These are phyloP conservation scores for Mirza zaza DNA, from an alignment of 2,113 vertebrate genomes.

Conservation along the genomic window DNA sequence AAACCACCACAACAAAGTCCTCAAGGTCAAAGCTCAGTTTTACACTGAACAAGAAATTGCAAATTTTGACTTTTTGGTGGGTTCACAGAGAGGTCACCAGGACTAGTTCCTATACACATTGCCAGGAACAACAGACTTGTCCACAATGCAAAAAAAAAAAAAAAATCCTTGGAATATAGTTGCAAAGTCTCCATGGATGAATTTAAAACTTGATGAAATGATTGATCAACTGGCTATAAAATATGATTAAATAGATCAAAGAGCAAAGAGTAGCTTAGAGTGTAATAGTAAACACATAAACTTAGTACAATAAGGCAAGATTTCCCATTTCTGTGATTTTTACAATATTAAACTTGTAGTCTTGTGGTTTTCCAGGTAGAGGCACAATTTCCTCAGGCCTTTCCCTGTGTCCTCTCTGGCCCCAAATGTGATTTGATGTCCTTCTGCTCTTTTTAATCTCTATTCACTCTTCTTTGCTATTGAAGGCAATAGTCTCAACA, in stretches of 20 bases:
- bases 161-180: slow-evolving; percentile 48
- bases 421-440: background rate
- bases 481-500: background rate
- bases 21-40: slow-evolving; percentile 76
- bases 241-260: slow-evolving; percentile 56
- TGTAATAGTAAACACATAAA: background rate
- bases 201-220: slow-evolving; percentile 68
- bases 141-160: slow-evolving; percentile 44
- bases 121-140: slow-evolving; percentile 78
- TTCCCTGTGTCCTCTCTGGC: background rate
- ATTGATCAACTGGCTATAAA: slow-evolving; percentile 59
- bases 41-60: slow-evolving; percentile 74
- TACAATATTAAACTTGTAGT: background rate
- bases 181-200: slow-evolving; percentile 59
- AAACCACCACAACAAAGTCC: slow-evolving; percentile 77
- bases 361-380: slow-evolving; percentile 30
- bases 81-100: slow-evolving; percentile 78
- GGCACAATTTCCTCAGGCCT: background rate
- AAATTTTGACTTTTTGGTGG: slow-evolving; percentile 78
- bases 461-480: background rate
- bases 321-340: background rate
- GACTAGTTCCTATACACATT: slow-evolving; percentile 65
- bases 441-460: background rate
- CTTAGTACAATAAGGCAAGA: background rate
- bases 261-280: background rate